phyloP scores from a whole-genome alignment of 2,888 invertebrate genomes.

The Synanthedon tipuliformis region DNA sequence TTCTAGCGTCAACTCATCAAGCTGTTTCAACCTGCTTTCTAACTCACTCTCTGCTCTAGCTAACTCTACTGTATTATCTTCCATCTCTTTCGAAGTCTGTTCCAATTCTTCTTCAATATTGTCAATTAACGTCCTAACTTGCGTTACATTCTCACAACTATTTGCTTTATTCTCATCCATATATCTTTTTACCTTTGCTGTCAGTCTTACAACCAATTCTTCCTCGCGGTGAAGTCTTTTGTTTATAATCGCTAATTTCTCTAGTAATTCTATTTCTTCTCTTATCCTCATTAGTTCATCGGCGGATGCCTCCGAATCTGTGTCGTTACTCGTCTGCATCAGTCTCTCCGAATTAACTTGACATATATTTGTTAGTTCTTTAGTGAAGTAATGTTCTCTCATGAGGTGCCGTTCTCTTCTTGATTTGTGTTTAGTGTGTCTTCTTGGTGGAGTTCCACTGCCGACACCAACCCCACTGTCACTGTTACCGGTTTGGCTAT shows the following conservation, averaged over 20 bases:
- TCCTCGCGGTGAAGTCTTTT: conserved; percentile 80
- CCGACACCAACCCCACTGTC: conserved; percentile 78
- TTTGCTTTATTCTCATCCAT: conserved; percentile 63
- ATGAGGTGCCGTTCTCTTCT: conserved; percentile 64
- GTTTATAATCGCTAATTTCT: conserved; percentile 79
- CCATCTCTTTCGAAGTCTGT: conserved; percentile 63
- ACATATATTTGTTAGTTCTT: conserved; percentile 64
- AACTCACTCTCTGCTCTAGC: conserved; percentile 63
- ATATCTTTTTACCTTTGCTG: conserved; percentile 73
- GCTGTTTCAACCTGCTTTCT: conserved; percentile 61
- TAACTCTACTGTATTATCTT: conserved; percentile 60
- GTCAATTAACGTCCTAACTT: conserved; percentile 57
- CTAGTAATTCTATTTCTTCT: conserved; percentile 78
- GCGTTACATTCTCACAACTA: conserved; percentile 58
- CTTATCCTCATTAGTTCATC: conserved; percentile 69
- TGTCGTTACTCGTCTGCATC: conserved; percentile 50
- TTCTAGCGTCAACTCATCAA: conserved; percentile 66
- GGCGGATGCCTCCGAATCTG: conserved; percentile 61
- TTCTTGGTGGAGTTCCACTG: conserved; percentile 71
- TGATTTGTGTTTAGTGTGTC: conserved; percentile 65
- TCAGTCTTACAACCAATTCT: conserved; percentile 76
- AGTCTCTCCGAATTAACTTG: conserved; percentile 64
- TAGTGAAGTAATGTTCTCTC: conserved; percentile 67
- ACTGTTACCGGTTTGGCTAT: conserved; percentile 74
- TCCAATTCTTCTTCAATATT: conserved; percentile 67